Percentiles rank a stretch among this genome's conserved stretches.
Evolutionary conservation across 2,797 vertebrate genomes (phyloP).

Genomic region (Threskiornis aethiopicus): DNA sequence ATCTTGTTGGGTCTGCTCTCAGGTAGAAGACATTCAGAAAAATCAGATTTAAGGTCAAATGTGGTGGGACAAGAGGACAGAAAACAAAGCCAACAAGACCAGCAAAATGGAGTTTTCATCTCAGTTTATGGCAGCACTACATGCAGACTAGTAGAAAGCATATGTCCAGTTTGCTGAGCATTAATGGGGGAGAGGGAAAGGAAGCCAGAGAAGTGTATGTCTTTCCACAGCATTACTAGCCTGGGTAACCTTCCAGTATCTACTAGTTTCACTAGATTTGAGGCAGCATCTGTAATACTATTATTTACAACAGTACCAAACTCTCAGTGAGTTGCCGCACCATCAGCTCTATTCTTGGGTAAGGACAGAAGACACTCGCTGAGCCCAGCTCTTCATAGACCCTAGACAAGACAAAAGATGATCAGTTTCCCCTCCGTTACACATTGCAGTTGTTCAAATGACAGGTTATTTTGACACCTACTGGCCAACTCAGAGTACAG

Average conservation of each 20-base stretch:
- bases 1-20: not conserved
- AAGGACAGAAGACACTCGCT: not conserved
- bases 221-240: not conserved
- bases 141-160: not conserved
- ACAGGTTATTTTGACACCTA: conserved; percentile 69
- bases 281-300: not conserved
- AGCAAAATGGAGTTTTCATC: not conserved
- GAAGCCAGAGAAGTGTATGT: not conserved
- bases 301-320: not conserved
- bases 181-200: not conserved
- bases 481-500: conserved; percentile 41
- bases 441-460: not conserved
- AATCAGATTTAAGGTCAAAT: not conserved
- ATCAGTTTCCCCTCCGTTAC: not conserved
- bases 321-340: not conserved
- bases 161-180: not conserved
- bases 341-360: not conserved
- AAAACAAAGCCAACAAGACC: not conserved
- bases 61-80: not conserved
- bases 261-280: not conserved
- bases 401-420: not conserved
- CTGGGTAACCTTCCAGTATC: not conserved
- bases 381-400: not conserved
- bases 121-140: not conserved
- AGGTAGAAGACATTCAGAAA: not conserved